phyloP scores from a whole-genome alignment of 2,888 invertebrate species.

The Miltochrista miniata region DNA sequence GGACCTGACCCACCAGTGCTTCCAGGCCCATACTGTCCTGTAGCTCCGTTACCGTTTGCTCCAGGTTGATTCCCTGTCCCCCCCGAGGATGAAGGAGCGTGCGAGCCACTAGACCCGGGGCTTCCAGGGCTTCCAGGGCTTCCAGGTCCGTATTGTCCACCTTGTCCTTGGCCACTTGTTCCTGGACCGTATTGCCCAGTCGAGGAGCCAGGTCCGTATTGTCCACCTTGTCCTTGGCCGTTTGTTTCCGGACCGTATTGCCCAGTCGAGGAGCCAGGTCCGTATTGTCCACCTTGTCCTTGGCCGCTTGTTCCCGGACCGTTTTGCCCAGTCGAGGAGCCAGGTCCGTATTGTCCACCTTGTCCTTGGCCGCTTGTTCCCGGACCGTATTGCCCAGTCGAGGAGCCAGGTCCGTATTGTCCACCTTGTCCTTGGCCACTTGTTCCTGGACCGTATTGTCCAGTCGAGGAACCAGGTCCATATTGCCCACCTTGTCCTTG shows the following conservation, averaged over 20 bases:
- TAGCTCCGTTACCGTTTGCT: background rate
- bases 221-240: constrained; percentile 5
- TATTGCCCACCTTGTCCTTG: constrained; percentile 6
- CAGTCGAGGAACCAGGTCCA: no score
- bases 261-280: background rate
- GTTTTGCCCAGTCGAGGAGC: no score
- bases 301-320: no score
- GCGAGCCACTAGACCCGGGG: background rate
- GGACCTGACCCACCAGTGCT: constrained; percentile 16
- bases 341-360: constrained; percentile 16
- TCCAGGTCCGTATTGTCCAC: no score
- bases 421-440: constrained; percentile 7
- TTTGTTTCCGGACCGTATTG: constrained; percentile 5
- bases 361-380: background rate
- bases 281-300: constrained; percentile 6
- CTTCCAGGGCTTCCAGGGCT: background rate
- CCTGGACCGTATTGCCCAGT: constrained; percentile 14
- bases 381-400: constrained; percentile 7
- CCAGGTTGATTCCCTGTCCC: no score
- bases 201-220: constrained; percentile 6
- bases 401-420: constrained; percentile 9
- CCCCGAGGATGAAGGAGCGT: no score
- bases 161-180: no score
- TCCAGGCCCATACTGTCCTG: constrained; percentile 15
- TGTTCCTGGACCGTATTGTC: background rate